Evolutionary conservation across 2,888 invertebrate genomes (phyloP).

Genomic region (Ernsta delagoae): DNA sequence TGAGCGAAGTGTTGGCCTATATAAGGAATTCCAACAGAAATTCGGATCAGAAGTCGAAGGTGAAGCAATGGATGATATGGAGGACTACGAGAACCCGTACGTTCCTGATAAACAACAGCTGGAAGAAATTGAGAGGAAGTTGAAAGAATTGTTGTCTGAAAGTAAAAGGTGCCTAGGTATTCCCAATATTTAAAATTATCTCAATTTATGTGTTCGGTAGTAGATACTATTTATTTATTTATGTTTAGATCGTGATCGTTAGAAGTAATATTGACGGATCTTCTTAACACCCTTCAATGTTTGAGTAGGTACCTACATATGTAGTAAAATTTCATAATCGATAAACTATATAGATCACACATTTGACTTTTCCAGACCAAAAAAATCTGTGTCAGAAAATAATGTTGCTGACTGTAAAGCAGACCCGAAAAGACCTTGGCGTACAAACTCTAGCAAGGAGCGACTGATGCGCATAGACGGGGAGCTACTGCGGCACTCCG

Average conservation of each 20-base stretch:
- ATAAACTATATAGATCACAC: too few species aligned
- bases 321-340: too few species aligned
- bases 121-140: conserved; percentile 65
- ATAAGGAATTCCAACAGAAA: conserved; percentile 61
- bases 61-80: conserved; percentile 46
- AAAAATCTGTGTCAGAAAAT: conserved; percentile 40
- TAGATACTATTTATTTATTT: too few species aligned
- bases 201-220: too few species aligned
- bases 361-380: too few species aligned
- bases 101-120: conserved; percentile 59
- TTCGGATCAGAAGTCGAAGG: conserved; percentile 53
- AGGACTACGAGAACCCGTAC: conserved; percentile 65
- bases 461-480: conserved; percentile 67
- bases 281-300: too few species aligned
- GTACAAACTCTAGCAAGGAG: conserved; percentile 69
- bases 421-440: conserved; percentile 73
- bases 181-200: too few species aligned
- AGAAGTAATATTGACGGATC: too few species aligned
- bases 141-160: conserved; percentile 56
- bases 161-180: conserved; percentile 46
- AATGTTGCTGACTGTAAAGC: conserved; percentile 40
- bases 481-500: conserved; percentile 67
- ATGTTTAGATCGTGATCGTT: too few species aligned
- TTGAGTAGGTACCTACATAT: too few species aligned
- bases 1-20: conserved; percentile 62